Evolutionary conservation across 2,113 vertebrate genomes (phyloP), one percentile per base, ranked within the genome.

Genomic region (Spheniscus mendiculus): DNA sequence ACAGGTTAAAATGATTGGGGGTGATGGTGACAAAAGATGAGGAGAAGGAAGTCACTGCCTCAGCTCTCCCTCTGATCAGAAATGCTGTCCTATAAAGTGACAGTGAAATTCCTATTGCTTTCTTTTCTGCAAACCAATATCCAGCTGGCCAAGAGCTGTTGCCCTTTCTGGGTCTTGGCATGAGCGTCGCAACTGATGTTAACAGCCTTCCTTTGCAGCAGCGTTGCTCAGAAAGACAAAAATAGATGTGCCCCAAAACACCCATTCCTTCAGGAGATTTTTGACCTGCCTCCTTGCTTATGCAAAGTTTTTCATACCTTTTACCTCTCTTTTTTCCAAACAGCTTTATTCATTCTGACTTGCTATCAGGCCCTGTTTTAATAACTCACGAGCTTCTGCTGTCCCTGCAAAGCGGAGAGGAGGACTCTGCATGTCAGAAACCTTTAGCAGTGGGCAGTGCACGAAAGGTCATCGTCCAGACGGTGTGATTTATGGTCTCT

Each of bases 391-490:
- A 95, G 62, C 59, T 14, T 17, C 36, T 21, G 42, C 26, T 83
- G 49, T 65, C 63, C 81, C 32, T 0, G 9, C 38, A 15, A 36
- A 96, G 49, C 27, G 5, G 84, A 42, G 56, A 23, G 72, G 40
- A 92, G 53, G 42, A 30, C 32, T n/a, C 22, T 53, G 85, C 56
- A 25, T 0, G 8, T 84, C 83, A 83, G 47, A 78, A 94, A 58
- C 82, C 86, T 69, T 65, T 78, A 92, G 79, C 12, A 19, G 76
- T 87, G 93, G 94, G 87, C 93, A 93, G 89, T 53, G 9, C 66
- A n/a, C 26, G 29, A 97, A 97, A 97, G 93, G 97, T 96, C 96
- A 72, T 52, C 17, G 5, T 72, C 83, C 84, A 95, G 49, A 78
- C 10, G 2, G 14, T 74, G 86, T 92, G 97, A 95, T 96, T 90